Percentiles rank a stretch among this genome's conserved stretches.
phyloP scores from a whole-genome alignment of 2,113 vertebrate genomes.

The Ctenodactylus gundi region DNA sequence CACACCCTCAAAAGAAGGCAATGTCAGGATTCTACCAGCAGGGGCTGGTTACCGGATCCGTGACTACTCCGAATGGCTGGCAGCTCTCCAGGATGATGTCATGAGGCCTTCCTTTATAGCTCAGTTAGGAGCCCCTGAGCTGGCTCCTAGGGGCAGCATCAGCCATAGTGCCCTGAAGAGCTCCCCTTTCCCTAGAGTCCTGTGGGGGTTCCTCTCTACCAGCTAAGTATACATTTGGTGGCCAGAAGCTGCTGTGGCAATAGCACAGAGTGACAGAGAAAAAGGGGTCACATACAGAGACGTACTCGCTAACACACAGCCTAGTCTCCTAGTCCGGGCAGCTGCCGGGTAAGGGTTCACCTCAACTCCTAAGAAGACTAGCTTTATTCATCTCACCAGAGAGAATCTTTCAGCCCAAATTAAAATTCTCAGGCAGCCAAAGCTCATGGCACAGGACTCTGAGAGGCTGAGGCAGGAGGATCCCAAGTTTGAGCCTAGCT shows the following conservation, averaged over 20 bases:
- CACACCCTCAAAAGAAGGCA: conserved; percentile 22
- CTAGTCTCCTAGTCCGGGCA: too few relatives aligned
- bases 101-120: neutral
- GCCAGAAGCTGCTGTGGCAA: neutral
- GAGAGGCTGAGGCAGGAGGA: too few relatives aligned
- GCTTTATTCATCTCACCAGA: neutral
- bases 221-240: conserved; percentile 52
- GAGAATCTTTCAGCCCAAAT: neutral
- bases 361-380: neutral
- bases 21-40: conserved; percentile 10
- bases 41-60: too few relatives aligned
- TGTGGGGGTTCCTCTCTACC: conserved; percentile 54
- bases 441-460: too few relatives aligned
- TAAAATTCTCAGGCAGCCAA: too few relatives aligned
- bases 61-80: too few relatives aligned
- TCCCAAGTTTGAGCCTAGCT: too few relatives aligned
- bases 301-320: too few relatives aligned
- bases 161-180: conserved; percentile 69
- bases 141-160: conserved; percentile 53
- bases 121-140: neutral
- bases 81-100: neutral
- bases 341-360: neutral
- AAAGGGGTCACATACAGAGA: too few relatives aligned
- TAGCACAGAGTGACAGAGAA: neutral
- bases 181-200: conserved; percentile 64